Conservation (phyloP, 2,113 vertebrate species). For the Epinephelus moara region DNA sequence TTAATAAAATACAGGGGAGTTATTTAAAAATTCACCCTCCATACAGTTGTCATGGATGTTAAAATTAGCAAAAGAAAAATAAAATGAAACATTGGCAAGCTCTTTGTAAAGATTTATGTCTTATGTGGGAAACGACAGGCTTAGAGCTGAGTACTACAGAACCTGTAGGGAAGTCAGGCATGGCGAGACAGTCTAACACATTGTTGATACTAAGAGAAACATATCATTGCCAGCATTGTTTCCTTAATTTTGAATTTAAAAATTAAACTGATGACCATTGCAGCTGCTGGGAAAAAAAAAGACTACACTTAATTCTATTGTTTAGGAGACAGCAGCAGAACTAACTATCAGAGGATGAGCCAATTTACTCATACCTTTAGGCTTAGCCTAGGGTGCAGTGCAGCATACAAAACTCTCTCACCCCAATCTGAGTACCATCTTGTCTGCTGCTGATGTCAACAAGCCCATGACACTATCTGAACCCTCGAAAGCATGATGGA, state of each 20-base stretch:
- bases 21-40: too few relatives aligned
- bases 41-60: too few relatives aligned
- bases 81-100: neutral
- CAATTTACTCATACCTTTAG: conserved; percentile 55
- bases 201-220: neutral
- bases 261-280: neutral
- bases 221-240: neutral
- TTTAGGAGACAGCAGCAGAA: conserved; percentile 10
- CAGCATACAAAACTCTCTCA: conserved; percentile 20
- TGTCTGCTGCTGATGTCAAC: conserved; percentile 33
- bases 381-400: conserved; percentile 43
- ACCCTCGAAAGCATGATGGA: conserved; percentile 21
- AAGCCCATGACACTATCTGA: conserved; percentile 30
- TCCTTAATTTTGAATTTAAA: neutral
- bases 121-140: neutral
- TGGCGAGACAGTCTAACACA: neutral
- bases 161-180: neutral
- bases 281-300: neutral
- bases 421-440: conserved; percentile 15
- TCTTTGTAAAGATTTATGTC: neutral
- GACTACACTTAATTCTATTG: neutral
- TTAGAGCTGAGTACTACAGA: neutral
- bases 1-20: too few relatives aligned
- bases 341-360: conserved; percentile 12
- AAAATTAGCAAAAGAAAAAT: too few relatives aligned